phyloP scores from a whole-genome alignment of 2,888 invertebrate species.

The Helicoverpa assulta region DNA sequence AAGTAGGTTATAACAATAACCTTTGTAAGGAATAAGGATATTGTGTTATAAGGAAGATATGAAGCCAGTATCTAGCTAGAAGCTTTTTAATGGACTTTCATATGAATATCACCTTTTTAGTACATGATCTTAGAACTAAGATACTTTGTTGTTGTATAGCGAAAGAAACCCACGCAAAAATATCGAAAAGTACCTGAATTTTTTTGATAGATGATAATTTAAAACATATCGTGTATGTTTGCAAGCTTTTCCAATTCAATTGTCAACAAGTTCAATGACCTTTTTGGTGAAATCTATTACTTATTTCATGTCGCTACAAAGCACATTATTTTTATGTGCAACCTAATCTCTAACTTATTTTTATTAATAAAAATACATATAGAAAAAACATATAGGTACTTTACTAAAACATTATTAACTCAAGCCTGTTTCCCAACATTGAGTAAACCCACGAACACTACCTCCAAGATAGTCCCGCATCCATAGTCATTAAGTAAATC shows the following conservation, averaged over 20 bases:
- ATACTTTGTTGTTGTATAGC: not conserved
- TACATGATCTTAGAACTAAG: not conserved
- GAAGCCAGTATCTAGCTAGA: slow-evolving; percentile 3
- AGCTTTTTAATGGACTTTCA: slow-evolving; percentile 29
- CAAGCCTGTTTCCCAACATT: slow-evolving; percentile 20
- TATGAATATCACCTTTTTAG: not conserved
- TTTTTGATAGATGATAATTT: too few species aligned
- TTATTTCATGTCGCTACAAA: too few species aligned
- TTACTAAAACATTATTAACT: not conserved
- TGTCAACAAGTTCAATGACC: too few species aligned
- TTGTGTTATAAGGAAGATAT: slow-evolving; percentile 11
- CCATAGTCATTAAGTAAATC: slow-evolving; percentile 56
- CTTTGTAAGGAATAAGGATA: not conserved
- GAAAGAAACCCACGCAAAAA: too few species aligned
- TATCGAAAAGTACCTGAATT: too few species aligned
- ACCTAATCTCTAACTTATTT: slow-evolving; percentile 8
- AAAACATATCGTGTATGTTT: too few species aligned
- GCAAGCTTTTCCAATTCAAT: too few species aligned
- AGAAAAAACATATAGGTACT: not conserved
- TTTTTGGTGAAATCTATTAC: too few species aligned
- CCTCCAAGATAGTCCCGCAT: slow-evolving; percentile 31
- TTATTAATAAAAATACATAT: slow-evolving; percentile 21
- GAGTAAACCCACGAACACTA: slow-evolving; percentile 35
- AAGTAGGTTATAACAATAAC: slow-evolving; percentile 24
- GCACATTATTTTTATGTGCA: too few species aligned